Conservation (phyloP, 2,888 invertebrate species). For the Chloromyia formosa region DNA sequence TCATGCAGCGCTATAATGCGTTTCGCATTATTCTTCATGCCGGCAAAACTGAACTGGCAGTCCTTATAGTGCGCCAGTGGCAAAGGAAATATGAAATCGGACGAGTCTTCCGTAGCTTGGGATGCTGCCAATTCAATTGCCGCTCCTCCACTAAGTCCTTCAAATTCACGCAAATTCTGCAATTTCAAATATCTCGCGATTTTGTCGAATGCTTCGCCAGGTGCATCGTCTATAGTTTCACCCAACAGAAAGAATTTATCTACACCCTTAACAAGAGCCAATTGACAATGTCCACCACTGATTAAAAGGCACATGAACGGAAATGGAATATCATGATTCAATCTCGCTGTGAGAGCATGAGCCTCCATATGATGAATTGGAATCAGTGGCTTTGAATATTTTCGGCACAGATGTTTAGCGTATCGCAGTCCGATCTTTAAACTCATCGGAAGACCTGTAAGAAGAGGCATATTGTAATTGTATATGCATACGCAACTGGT, state of each 20-base stretch:
- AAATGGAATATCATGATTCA: slow-evolving; percentile 75
- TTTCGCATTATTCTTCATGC: slow-evolving; percentile 73
- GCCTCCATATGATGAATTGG: slow-evolving; percentile 99
- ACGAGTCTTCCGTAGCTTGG: slow-evolving; percentile 64
- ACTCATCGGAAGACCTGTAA: slow-evolving; percentile 77
- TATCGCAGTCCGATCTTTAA: slow-evolving; percentile 82
- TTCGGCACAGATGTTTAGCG: slow-evolving; percentile 77
- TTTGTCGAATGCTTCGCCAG: slow-evolving; percentile 95
- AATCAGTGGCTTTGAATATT: slow-evolving; percentile 81
- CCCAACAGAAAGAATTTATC: slow-evolving; percentile 84
- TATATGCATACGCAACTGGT: neutral
- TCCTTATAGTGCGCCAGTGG: slow-evolving; percentile 73
- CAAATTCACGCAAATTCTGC: slow-evolving; percentile 77
- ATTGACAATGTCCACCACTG: slow-evolving; percentile 92
- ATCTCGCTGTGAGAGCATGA: slow-evolving; percentile 89
- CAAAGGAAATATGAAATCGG: slow-evolving; percentile 72
- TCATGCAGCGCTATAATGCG: slow-evolving; percentile 62
- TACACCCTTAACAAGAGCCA: slow-evolving; percentile 77
- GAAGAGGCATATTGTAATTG: slow-evolving; percentile 6
- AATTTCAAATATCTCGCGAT: slow-evolving; percentile 88
- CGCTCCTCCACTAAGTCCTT: slow-evolving; percentile 80
- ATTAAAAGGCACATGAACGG: slow-evolving; percentile 90
- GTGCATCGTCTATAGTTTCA: slow-evolving; percentile 82
- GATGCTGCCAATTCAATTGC: slow-evolving; percentile 85
- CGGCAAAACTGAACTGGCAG: slow-evolving; percentile 93